Evolutionary conservation across 2,888 invertebrate species (phyloP).

Genomic region (Acanthosepion esculentum): DNA sequence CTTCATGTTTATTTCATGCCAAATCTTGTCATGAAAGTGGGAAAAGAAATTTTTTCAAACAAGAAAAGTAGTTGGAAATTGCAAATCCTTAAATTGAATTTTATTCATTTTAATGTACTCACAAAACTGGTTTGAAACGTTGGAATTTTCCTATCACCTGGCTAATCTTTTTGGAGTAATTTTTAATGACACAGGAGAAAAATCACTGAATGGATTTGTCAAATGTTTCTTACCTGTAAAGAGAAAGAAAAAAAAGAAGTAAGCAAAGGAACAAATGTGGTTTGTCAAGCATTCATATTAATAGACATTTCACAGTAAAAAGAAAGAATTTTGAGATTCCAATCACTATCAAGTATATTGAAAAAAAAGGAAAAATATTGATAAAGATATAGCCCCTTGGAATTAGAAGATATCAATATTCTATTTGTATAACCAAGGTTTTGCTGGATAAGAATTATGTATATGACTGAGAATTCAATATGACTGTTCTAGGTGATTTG

Average conservation of each 20-base stretch:
- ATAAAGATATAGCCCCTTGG: no score
- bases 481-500: no score
- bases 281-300: not conserved
- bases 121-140: not conserved
- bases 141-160: not conserved
- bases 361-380: no score
- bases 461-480: no score
- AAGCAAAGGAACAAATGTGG: not conserved
- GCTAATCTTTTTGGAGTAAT: not conserved
- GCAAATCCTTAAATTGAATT: not conserved
- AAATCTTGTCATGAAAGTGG: no score
- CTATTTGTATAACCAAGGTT: no score
- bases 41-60: not conserved
- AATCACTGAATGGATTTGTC: not conserved
- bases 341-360: not conserved
- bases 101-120: not conserved
- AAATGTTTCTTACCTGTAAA: not conserved
- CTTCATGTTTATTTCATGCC: no score
- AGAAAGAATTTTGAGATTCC: not conserved
- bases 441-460: no score
- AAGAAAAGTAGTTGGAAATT: not conserved
- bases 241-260: not conserved
- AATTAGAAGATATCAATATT: no score
- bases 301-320: not conserved
- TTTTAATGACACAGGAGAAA: not conserved